These are phyloP conservation scores for Drosophila nannoptera DNA, from an alignment of 1,140 invertebrate genomes.

Conservation along the genomic window DNA sequence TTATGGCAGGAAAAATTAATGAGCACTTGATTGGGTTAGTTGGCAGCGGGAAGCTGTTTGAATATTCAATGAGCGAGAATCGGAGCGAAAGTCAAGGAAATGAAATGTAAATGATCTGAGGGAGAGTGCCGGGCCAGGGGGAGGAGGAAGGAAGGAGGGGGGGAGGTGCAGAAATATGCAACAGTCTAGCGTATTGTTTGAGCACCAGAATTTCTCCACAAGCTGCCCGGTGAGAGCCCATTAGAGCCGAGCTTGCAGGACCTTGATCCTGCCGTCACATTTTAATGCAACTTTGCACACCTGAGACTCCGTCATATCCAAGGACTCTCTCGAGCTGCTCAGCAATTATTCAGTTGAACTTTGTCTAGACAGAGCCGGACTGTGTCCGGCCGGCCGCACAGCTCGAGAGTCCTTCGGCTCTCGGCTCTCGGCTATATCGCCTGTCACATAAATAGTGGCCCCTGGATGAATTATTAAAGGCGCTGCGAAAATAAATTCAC, in stretches of 20 bases:
- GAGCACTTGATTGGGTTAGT: slow-evolving; percentile 50
- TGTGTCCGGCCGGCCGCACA: slow-evolving; percentile 1
- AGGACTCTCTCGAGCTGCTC: slow-evolving; percentile 6
- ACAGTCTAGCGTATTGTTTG: neutral
- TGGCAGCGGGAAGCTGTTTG: slow-evolving; percentile 38
- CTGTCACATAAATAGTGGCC: slow-evolving; percentile 68
- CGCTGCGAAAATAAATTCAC: slow-evolving; percentile 51
- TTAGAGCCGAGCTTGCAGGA: neutral
- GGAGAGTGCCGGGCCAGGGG: slow-evolving; percentile 8
- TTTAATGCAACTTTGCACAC: neutral
- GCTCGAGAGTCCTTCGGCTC: slow-evolving; percentile 36
- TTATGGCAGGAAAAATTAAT: slow-evolving; percentile 43
- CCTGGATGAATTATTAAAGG: slow-evolving; percentile 65
- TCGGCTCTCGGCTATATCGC: slow-evolving; percentile 63
- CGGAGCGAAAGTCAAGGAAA: neutral
- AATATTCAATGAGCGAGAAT: slow-evolving; percentile 31
- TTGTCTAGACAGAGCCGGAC: slow-evolving; percentile 40
- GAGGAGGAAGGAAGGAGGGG: neutral
- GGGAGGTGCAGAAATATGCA: too few species aligned
- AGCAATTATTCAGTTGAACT: slow-evolving; percentile 43
- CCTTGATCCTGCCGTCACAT: neutral
- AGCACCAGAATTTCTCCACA: neutral
- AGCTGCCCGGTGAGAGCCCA: too few species aligned
- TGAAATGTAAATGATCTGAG: too few species aligned
- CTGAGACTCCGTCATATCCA: neutral